Conservation (phyloP, 2,797 vertebrate genomes). For the Clamator glandarius region DNA sequence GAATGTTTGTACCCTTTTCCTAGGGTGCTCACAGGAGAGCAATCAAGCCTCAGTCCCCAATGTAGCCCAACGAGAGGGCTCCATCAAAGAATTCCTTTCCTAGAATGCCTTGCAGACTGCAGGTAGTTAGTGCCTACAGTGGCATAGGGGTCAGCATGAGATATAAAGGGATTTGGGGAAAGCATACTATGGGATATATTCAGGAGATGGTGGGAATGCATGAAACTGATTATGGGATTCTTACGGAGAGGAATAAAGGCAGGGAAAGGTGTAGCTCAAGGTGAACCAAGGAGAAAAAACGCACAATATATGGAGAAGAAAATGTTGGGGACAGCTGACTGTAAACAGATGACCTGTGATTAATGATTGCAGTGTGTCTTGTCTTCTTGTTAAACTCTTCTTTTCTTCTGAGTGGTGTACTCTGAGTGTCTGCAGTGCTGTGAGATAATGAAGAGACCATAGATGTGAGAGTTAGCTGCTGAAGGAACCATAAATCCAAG, state of each 20-base stretch:
- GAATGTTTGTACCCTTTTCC: background rate
- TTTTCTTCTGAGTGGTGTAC: background rate
- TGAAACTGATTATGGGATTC: background rate
- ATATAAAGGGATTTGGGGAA: background rate
- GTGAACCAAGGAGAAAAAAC: background rate
- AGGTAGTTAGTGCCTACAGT: background rate
- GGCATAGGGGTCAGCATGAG: background rate
- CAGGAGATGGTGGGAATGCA: background rate
- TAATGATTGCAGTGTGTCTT: background rate
- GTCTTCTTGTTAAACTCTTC: background rate
- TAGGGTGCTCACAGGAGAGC: background rate
- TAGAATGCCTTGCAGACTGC: background rate
- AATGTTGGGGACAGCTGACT: background rate
- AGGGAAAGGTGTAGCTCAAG: background rate
- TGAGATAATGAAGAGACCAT: background rate
- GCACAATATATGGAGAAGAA: background rate
- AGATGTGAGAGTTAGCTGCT: background rate
- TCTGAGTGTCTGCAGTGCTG: background rate
- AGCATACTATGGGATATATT: background rate
- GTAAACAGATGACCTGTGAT: background rate
- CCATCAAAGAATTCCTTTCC: background rate
- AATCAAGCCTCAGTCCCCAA: background rate
- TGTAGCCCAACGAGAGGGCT: background rate
- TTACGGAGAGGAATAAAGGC: background rate
- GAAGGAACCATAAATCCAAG: background rate